Evolutionary conservation across 2,797 vertebrate genomes (phyloP).

Genomic region (Toxotes lorentzi): DNA sequence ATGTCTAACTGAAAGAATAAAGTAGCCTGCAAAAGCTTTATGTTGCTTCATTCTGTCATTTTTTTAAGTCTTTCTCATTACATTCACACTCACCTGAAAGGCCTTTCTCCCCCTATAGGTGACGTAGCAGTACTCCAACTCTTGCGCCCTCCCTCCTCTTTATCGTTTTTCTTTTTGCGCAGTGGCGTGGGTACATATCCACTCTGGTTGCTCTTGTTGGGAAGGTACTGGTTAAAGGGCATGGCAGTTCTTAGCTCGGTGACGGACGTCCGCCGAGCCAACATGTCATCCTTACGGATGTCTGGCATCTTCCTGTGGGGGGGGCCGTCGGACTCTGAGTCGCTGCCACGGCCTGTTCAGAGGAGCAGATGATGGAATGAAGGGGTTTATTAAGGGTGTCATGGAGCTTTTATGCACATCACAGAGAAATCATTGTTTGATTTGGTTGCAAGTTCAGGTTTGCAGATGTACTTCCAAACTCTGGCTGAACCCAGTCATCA

Average conservation of each 20-base stretch:
- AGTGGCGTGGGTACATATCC: constrained; percentile 90
- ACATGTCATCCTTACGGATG: constrained; percentile 97
- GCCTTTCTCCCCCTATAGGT: constrained; percentile 91
- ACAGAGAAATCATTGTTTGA: neutral
- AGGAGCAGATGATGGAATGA: neutral
- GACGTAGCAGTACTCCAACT: constrained; percentile 96
- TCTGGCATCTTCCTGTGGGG: constrained; percentile 94
- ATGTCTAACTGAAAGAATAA: neutral
- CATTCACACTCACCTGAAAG: constrained; percentile 89
- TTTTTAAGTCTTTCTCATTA: neutral
- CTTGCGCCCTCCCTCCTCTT: constrained; percentile 90
- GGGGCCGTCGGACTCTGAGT: constrained; percentile 94
- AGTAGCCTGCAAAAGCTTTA: neutral
- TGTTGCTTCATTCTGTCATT: neutral
- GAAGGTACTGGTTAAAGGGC: constrained; percentile 99
- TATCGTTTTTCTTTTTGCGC: constrained; percentile 88
- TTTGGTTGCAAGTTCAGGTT: neutral
- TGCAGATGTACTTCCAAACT: neutral
- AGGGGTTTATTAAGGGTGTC: neutral
- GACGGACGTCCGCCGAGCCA: constrained; percentile 91
- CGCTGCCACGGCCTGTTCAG: constrained; percentile 92
- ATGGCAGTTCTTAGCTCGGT: constrained; percentile 92
- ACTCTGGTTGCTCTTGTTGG: constrained; percentile 96
- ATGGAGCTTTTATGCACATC: neutral
- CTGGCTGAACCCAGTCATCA: neutral